Conservation (phyloP, 1,140 invertebrate genomes). For the Solen grandis region DNA sequence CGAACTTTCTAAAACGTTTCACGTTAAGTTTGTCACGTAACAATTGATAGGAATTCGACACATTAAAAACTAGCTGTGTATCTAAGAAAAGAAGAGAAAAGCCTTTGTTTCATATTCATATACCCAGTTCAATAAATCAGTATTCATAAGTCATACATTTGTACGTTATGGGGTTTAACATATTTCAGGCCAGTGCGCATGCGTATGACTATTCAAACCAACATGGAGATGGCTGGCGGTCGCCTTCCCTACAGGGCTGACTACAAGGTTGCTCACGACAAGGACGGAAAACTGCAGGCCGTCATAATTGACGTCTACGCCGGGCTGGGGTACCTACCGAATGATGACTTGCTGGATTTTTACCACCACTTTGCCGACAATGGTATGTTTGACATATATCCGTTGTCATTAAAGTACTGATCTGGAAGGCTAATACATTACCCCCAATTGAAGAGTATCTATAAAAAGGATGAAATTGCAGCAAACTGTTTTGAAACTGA, state of each 20-base stretch:
- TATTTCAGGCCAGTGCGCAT: slow-evolving; percentile 87
- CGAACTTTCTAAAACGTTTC: no score
- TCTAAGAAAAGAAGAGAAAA: background rate
- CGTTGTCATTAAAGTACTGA: no score
- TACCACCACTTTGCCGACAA: slow-evolving; percentile 40
- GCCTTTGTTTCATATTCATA: background rate
- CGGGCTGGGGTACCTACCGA: slow-evolving; percentile 26
- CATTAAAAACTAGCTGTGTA: no score
- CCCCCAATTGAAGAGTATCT: no score
- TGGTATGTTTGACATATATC: no score
- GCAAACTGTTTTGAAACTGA: no score
- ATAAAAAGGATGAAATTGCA: no score
- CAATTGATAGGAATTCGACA: no score
- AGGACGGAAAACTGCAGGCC: slow-evolving; percentile 54
- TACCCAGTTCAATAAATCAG: background rate
- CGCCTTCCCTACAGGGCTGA: slow-evolving; percentile 92
- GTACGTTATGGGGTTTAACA: background rate
- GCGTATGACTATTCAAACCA: slow-evolving; percentile 94
- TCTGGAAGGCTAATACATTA: no score
- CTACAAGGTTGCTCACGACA: slow-evolving; percentile 84
- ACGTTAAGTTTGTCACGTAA: no score
- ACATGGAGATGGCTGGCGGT: slow-evolving; percentile 92
- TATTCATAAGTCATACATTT: background rate
- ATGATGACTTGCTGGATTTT: background rate
- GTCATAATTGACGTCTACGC: slow-evolving; percentile 55